Conservation (phyloP, 2,113 vertebrate species). For the Psilopsiagon aymara region DNA sequence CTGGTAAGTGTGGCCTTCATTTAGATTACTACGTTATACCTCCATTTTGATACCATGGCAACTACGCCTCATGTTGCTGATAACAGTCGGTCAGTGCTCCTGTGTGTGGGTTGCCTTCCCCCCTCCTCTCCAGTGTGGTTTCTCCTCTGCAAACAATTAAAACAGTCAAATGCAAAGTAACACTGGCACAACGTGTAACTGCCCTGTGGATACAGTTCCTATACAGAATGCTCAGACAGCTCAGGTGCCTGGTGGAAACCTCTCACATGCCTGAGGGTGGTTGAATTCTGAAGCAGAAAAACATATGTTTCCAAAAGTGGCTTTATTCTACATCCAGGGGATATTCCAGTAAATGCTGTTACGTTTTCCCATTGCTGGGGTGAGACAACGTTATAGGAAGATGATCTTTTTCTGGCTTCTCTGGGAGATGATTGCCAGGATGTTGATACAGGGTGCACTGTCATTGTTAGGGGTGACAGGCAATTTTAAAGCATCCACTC, state of each 20-base stretch:
- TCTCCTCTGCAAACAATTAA: background rate
- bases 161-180: background rate
- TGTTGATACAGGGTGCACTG: background rate
- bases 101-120: background rate
- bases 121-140: background rate
- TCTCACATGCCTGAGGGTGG: background rate
- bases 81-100: background rate
- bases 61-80: conserved; percentile 68
- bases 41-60: conserved; percentile 75
- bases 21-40: conserved; percentile 52
- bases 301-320: background rate
- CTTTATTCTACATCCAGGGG: background rate
- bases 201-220: background rate
- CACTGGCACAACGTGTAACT: accelerated
- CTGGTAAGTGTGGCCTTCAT: conserved; percentile 84
- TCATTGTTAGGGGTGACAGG: background rate
- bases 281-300: background rate
- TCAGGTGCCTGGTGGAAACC: background rate
- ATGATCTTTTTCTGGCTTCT: background rate
- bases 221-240: accelerated
- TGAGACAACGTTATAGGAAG: background rate
- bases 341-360: background rate
- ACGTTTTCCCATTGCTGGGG: background rate
- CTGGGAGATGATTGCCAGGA: background rate
- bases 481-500: background rate